Evolutionary conservation across 2,797 vertebrate genomes (phyloP), one percentile per base, ranked within the genome.

Genomic region (Takifugu rubripes): DNA sequence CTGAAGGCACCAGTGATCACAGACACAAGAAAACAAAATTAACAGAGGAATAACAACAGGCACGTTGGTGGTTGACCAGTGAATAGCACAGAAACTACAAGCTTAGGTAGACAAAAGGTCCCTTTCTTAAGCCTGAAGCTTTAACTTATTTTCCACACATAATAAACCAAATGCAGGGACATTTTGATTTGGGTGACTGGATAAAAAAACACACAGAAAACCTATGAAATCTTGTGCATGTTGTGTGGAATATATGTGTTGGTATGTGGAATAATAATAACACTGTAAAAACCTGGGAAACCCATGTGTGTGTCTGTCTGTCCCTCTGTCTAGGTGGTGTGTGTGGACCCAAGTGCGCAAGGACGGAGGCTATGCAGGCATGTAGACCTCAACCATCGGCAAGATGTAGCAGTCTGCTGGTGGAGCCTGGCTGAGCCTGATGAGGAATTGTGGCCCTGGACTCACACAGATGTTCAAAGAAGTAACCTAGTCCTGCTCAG

Each of bases 351-450:
- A 61, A 88, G 85, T 31, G 92, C 92, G 15, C 82, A 84, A 43
- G 87, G 87, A 5, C 89, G 84, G 10, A 88, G 90, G 51, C 72
- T 85, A 44, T 85, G 81, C 57, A 90, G 92, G 66, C 90, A 21
- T 14, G 79, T 97, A 59, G 80, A 79, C 61, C 86, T 98, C 65
- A 98, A 92, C 81, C 78, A 45, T 71, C 42, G 81, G 26, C 93
- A 97, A 76, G 94, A 98, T 49, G 69, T 90, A 77, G 91, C 88
- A 9, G 66, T 96, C 83, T 97, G 95, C 88, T 98, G 95, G 96
- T 96, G 95, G 95, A 86, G 89, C 43, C 70, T 84, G 66, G 67
- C 83, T 2, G 88, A 70, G 60, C 24, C 75, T 1, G 56, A 70
- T 1, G 92, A 93, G 46, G 94, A 91, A 75, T 82, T 83, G 54